Conservation (phyloP, 2,797 vertebrate genomes). For the Sylvilagus floridanus region DNA sequence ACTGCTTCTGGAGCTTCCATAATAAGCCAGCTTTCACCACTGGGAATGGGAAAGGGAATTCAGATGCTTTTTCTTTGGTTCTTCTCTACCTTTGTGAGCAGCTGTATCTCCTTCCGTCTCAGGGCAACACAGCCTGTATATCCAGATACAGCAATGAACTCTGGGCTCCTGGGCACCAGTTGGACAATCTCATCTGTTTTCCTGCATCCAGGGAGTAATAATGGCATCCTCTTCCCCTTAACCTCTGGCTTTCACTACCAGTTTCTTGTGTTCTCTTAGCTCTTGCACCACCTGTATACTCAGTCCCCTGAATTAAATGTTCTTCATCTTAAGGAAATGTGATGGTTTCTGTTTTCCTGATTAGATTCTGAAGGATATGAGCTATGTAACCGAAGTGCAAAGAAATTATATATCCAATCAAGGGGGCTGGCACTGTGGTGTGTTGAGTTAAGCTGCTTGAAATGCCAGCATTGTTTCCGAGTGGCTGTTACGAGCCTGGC, state of each 20-base stretch:
- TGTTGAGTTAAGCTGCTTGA: too few species aligned
- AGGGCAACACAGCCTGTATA: accelerated
- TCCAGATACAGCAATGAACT: background rate
- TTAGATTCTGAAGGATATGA: background rate
- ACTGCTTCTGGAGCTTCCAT: background rate
- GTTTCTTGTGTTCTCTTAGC: background rate
- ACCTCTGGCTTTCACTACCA: background rate
- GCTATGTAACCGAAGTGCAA: background rate
- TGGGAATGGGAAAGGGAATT: background rate
- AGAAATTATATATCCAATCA: background rate
- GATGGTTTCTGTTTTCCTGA: background rate
- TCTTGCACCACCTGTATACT: background rate
- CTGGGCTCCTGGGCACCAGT: background rate
- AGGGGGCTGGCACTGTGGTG: background rate
- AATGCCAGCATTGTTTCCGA: too few species aligned
- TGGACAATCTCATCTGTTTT: background rate
- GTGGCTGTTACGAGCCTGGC: too few species aligned
- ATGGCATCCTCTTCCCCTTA: background rate
- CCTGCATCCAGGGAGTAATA: background rate
- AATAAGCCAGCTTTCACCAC: background rate
- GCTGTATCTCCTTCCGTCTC: background rate
- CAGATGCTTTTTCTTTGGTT: background rate
- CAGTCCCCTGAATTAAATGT: background rate
- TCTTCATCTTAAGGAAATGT: background rate
- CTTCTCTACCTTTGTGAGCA: background rate